These are phyloP conservation scores for Drosophila testacea DNA, from an alignment of 2,888 invertebrate genomes.

Conservation along the genomic window DNA sequence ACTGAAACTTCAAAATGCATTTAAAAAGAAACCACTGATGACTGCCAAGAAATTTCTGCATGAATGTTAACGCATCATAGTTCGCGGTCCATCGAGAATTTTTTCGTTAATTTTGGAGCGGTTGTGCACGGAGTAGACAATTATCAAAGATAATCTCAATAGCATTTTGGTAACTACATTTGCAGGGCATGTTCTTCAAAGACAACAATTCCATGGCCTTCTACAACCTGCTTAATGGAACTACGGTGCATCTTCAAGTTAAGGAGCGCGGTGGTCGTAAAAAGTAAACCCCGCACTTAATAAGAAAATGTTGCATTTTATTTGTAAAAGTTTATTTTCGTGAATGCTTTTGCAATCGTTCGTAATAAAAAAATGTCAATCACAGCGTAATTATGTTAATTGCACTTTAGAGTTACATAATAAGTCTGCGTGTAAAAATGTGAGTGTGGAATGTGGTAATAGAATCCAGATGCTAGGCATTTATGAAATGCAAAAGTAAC, in stretches of 20 bases:
- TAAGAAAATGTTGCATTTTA: constrained; percentile 18
- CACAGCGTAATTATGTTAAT: constrained; percentile 69
- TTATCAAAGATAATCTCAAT: neutral
- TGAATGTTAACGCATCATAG: no score
- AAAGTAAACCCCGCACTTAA: constrained; percentile 88
- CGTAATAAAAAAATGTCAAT: constrained; percentile 70
- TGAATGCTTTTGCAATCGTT: constrained; percentile 63
- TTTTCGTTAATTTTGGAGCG: no score
- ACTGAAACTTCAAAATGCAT: no score
- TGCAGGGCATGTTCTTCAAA: constrained; percentile 98
- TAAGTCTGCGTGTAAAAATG: constrained; percentile 31
- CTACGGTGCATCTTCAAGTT: no score
- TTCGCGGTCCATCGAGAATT: no score
- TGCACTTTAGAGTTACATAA: constrained; percentile 68
- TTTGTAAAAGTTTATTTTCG: constrained; percentile 55
- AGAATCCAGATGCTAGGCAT: constrained; percentile 18
- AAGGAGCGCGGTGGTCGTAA: no score
- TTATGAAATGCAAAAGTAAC: constrained; percentile 32
- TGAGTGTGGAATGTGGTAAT: constrained; percentile 42
- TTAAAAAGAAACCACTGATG: no score
- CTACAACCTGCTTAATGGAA: constrained; percentile 97
- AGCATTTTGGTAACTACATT: constrained; percentile 41
- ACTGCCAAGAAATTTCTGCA: no score
- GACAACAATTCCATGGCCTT: constrained; percentile 97
- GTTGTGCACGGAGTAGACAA: no score